Evolutionary conservation across 2,888 invertebrate genomes (phyloP).

Genomic region (Troglohyphantes excavatus): DNA sequence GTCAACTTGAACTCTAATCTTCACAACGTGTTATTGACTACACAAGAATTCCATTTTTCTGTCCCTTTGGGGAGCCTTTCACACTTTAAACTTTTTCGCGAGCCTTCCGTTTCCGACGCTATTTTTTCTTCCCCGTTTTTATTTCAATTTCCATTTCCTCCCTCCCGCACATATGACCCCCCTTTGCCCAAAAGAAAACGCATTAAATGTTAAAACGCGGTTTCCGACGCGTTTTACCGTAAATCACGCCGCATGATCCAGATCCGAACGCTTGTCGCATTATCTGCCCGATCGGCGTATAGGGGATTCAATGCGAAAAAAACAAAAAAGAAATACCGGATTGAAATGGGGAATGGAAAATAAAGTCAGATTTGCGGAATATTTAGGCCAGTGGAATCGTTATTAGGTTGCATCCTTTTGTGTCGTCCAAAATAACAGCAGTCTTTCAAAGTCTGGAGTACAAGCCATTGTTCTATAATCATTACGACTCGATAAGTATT

Average conservation of each 20-base stretch:
- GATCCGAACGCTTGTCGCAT: conserved; percentile 40
- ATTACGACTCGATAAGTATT: conserved; percentile 57
- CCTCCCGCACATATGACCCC: neutral
- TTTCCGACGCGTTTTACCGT: conserved; percentile 27
- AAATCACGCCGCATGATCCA: conserved; percentile 48
- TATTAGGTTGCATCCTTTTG: conserved; percentile 60
- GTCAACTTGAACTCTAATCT: conserved; percentile 10
- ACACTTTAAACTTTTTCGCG: conserved; percentile 14
- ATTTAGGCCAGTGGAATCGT: conserved; percentile 72
- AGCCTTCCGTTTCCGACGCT: neutral
- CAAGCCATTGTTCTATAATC: conserved; percentile 67
- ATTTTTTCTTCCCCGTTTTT: neutral
- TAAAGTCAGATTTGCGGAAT: conserved; percentile 46
- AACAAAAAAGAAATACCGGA: conserved; percentile 26
- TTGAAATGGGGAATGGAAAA: conserved; percentile 17
- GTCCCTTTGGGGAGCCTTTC: neutral
- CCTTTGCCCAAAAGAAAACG: neutral
- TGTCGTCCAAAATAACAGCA: conserved; percentile 63
- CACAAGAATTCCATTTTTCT: conserved; percentile 30
- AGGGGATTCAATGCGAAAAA: conserved; percentile 11
- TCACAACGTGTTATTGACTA: neutral
- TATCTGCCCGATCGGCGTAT: conserved; percentile 13
- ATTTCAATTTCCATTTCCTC: neutral
- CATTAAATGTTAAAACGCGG: conserved; percentile 21
- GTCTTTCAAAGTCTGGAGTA: conserved; percentile 33